Conservation (phyloP, 2,113 vertebrate species). For the Raja brachyura region DNA sequence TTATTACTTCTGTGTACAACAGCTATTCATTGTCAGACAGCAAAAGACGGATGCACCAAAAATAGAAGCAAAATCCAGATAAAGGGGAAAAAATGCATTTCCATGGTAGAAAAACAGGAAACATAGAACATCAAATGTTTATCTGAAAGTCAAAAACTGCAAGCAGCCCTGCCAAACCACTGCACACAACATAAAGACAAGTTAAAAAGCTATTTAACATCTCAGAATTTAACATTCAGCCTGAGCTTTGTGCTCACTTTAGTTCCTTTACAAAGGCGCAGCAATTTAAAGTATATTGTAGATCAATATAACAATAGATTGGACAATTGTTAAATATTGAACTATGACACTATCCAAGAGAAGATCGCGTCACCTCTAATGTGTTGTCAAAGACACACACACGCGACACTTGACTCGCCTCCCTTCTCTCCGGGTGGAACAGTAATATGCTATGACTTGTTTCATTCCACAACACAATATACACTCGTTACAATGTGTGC, state of each 20-base stretch:
- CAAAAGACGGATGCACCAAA: neutral
- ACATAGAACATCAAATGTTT: slow-evolving; percentile 36
- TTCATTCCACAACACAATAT: too few species aligned
- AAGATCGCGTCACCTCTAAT: too few species aligned
- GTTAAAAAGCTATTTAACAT: neutral
- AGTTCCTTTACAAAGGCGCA: neutral
- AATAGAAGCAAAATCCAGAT: slow-evolving; percentile 31
- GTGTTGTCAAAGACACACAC: too few species aligned
- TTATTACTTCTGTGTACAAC: neutral
- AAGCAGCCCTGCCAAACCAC: neutral
- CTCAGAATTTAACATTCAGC: neutral
- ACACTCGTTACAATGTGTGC: too few species aligned
- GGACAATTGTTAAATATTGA: neutral
- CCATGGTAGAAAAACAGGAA: slow-evolving; percentile 32
- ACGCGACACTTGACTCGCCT: too few species aligned
- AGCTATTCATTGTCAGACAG: neutral
- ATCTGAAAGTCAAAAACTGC: slow-evolving; percentile 26
- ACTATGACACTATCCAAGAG: neutral
- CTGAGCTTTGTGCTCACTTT: neutral
- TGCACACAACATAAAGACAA: neutral
- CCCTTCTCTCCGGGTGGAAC: too few species aligned
- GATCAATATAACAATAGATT: neutral
- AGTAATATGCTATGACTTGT: too few species aligned
- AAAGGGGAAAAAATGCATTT: slow-evolving; percentile 8
- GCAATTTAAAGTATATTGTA: neutral